Evolutionary conservation across 2,797 vertebrate species (phyloP).

Genomic region (Lithobates pipiens): DNA sequence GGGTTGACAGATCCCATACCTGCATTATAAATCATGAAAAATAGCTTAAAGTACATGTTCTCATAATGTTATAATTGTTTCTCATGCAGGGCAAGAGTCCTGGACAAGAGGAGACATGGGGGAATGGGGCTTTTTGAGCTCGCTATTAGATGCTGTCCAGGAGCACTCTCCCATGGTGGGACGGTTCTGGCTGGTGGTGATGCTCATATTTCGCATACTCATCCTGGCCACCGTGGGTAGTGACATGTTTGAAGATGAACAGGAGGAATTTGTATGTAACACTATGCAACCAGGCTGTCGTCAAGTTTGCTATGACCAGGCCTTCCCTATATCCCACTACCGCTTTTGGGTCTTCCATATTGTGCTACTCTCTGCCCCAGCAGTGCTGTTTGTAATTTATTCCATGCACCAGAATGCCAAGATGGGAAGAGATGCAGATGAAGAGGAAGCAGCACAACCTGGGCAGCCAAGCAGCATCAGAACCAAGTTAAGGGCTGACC

Average conservation of each 20-base stretch:
- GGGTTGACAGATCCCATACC: too few species aligned
- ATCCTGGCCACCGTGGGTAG: constrained; percentile 90
- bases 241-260: constrained; percentile 91
- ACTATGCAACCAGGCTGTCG: constrained; percentile 92
- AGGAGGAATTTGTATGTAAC: constrained; percentile 91
- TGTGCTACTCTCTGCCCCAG: constrained; percentile 88
- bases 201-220: constrained; percentile 91
- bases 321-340: constrained; percentile 94
- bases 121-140: constrained; percentile 86
- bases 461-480: background rate
- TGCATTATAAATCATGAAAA: too few species aligned
- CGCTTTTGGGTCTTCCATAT: constrained; percentile 96
- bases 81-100: constrained; percentile 23
- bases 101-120: constrained; percentile 75
- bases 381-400: constrained; percentile 87
- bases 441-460: background rate
- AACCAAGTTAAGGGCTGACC: constrained; percentile 15
- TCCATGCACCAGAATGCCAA: constrained; percentile 84
- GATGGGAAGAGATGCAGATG: constrained; percentile 47
- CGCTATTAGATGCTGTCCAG: constrained; percentile 84
- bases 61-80: background rate
- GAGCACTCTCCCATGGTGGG: constrained; percentile 89
- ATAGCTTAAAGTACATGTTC: background rate
- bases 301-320: constrained; percentile 88
- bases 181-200: constrained; percentile 90